These are phyloP conservation scores for Lymantria monacha DNA, from an alignment of 2,888 invertebrate species.

Conservation along the genomic window DNA sequence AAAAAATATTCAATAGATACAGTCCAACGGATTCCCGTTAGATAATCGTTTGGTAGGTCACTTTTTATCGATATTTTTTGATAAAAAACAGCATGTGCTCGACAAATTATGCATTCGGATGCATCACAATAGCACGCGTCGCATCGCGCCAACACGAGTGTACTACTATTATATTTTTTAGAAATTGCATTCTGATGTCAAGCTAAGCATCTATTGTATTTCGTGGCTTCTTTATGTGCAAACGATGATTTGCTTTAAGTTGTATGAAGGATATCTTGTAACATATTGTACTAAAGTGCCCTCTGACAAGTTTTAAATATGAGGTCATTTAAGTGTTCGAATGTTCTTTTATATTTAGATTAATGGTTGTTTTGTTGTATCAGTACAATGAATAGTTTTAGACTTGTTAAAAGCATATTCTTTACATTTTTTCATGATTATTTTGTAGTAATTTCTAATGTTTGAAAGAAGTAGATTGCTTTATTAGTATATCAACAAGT, in stretches of 20 bases:
- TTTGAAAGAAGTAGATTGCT: no score
- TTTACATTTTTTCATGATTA: no score
- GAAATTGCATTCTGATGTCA: slow-evolving; percentile 68
- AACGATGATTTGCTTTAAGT: slow-evolving; percentile 39
- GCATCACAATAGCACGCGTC: slow-evolving; percentile 68
- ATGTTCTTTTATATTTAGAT: slow-evolving; percentile 8
- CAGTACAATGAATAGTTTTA: not conserved
- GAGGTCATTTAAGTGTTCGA: slow-evolving; percentile 11
- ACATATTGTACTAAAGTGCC: slow-evolving; percentile 16
- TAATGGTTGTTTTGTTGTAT: not conserved
- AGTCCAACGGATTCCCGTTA: slow-evolving; percentile 70
- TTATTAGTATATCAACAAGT: no score
- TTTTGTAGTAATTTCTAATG: no score
- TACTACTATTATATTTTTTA: slow-evolving; percentile 47
- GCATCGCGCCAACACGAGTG: slow-evolving; percentile 59
- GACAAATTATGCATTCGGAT: slow-evolving; percentile 78
- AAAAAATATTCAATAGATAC: slow-evolving; percentile 71
- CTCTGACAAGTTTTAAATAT: slow-evolving; percentile 22
- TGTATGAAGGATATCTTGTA: slow-evolving; percentile 20
- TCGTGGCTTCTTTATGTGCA: slow-evolving; percentile 53
- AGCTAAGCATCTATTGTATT: slow-evolving; percentile 56
- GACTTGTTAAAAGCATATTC: not conserved
- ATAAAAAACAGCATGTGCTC: slow-evolving; percentile 76
- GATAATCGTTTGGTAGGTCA: slow-evolving; percentile 69
- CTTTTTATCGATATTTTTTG: slow-evolving; percentile 62